These are phyloP conservation scores for Villa cingulata DNA, from an alignment of 2,888 invertebrate genomes.

Conservation along the genomic window DNA sequence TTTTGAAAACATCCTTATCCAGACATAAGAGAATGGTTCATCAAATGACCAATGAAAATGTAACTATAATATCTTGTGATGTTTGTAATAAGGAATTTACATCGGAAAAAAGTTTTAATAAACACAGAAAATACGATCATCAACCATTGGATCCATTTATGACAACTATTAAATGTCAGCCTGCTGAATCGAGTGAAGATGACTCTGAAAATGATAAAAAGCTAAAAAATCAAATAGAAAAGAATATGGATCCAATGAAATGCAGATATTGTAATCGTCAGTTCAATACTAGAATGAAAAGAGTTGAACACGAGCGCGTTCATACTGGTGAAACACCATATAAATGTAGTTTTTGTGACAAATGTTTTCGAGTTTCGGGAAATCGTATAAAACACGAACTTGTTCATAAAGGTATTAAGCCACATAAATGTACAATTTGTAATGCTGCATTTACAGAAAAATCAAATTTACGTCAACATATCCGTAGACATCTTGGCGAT, in stretches of 20 bases:
- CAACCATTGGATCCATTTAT: too few relatives aligned
- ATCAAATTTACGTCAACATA: constrained; percentile 4
- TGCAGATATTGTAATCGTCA: constrained; percentile 1
- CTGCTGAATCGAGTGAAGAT: neutral
- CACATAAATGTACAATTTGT: constrained; percentile 3
- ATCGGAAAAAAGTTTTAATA: neutral
- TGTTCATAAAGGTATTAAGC: constrained; percentile 4
- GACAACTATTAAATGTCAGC: too few relatives aligned
- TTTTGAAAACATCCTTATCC: constrained; percentile 4
- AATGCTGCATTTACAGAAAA: constrained; percentile 3
- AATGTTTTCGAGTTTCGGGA: constrained; percentile 1
- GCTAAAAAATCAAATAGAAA: too few relatives aligned
- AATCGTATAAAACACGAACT: neutral
- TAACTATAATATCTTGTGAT: neutral
- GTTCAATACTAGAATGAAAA: neutral
- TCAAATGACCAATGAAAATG: too few relatives aligned
- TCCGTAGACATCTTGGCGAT: constrained; percentile 1
- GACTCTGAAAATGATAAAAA: neutral
- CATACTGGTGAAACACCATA: constrained; percentile 6
- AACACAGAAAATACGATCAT: neutral
- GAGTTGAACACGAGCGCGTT: constrained; percentile 1
- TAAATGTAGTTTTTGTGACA: neutral
- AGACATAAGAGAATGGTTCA: too few relatives aligned
- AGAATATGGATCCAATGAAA: neutral
- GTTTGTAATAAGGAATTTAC: neutral